Conservation (phyloP, 30 jellyfish, hydroid and myxozoan species). For the Hydra vulgaris region DNA sequence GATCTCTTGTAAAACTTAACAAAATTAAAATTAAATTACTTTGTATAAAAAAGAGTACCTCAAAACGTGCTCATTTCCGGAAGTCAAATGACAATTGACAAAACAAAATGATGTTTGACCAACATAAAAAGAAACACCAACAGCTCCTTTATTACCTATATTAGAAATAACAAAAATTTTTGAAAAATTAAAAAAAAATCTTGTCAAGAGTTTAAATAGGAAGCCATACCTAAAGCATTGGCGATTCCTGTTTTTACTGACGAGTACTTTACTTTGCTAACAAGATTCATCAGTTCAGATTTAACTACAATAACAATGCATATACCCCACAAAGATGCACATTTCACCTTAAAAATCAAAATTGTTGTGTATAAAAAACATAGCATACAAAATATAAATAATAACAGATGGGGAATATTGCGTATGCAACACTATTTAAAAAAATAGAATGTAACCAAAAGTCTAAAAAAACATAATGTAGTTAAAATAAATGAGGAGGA, state of each 20-base stretch:
- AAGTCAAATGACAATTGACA: constrained; percentile 68
- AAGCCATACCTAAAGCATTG: constrained; percentile 72
- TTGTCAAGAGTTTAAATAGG: no score
- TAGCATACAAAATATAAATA: no score
- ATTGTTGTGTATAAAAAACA: neutral
- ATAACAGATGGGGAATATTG: no score
- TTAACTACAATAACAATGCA: constrained; percentile 52
- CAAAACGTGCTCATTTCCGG: constrained; percentile 61
- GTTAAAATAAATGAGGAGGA: no score
- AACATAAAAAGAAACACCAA: constrained; percentile 64
- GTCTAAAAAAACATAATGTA: no score
- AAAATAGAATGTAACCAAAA: no score
- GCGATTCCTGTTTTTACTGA: constrained; percentile 77
- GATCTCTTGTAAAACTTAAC: no score
- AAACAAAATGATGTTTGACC: constrained; percentile 82
- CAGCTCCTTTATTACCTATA: constrained; percentile 98
- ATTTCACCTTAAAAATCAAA: constrained; percentile 35
- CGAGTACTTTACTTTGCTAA: constrained; percentile 52
- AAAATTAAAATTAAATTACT: no score
- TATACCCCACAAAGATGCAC: constrained; percentile 73
- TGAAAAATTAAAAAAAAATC: no score
- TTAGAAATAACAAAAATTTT: no score
- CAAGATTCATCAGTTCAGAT: constrained; percentile 38
- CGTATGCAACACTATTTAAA: no score
- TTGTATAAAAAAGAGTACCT: constrained; percentile 50